phyloP scores from a whole-genome alignment of 1,140 invertebrate species.

The Drosophila ananassae region DNA sequence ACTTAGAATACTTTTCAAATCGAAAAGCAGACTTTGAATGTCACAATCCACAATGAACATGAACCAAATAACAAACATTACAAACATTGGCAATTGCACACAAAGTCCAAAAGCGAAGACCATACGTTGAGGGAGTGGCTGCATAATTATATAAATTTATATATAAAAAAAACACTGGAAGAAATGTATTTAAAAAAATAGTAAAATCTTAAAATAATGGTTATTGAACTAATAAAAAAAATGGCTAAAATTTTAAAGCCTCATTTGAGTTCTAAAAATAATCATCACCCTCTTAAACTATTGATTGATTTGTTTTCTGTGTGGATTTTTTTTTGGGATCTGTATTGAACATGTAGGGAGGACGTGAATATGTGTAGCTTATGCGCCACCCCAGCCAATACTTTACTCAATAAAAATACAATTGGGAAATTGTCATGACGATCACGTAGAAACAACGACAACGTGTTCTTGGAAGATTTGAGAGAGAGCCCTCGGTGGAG shows the following conservation, averaged over 20 bases:
- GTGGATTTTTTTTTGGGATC: constrained; percentile 25
- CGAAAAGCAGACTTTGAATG: constrained; percentile 48
- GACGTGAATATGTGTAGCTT: constrained; percentile 14
- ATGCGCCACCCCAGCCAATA: constrained; percentile 66
- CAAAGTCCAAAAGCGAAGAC: constrained; percentile 35
- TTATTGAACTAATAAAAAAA: too few species aligned
- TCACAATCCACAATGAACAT: constrained; percentile 70
- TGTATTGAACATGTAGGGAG: constrained; percentile 62
- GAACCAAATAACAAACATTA: constrained; percentile 55
- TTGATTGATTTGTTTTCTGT: background rate
- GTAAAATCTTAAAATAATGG: too few species aligned
- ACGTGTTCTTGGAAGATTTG: constrained; percentile 55
- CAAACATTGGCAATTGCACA: constrained; percentile 51
- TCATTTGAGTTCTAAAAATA: background rate
- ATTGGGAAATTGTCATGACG: constrained; percentile 73
- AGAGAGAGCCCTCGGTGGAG: background rate
- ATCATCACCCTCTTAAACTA: background rate
- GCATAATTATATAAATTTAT: constrained; percentile 39
- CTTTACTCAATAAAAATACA: constrained; percentile 75
- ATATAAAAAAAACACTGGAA: constrained; percentile 3
- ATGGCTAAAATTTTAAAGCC: too few species aligned
- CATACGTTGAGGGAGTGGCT: constrained; percentile 55
- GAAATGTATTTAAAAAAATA: too few species aligned
- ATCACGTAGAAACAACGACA: constrained; percentile 59
- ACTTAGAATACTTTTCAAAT: constrained; percentile 24